phyloP scores from a whole-genome alignment of 2,888 invertebrate species.

The Sesia bembeciformis region DNA sequence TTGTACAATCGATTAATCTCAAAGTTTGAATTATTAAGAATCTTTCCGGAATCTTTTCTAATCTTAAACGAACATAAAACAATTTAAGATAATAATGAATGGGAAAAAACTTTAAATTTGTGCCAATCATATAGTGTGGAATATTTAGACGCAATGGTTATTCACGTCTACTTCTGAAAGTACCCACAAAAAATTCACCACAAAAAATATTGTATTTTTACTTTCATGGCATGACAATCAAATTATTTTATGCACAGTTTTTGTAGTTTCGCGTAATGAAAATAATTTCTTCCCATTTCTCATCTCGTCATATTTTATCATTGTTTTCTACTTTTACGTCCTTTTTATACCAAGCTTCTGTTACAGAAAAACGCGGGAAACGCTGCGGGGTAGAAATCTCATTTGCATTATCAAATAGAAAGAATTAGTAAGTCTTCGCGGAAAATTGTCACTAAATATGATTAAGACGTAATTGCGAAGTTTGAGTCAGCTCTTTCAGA shows the following conservation, averaged over 20 bases:
- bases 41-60: too few species aligned
- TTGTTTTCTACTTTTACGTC: too few species aligned
- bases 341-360: too few species aligned
- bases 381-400: neutral
- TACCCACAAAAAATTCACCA: slow-evolving; percentile 24
- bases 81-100: too few species aligned
- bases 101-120: too few species aligned
- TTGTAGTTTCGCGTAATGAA: too few species aligned
- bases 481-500: neutral
- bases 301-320: too few species aligned
- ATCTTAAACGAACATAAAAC: too few species aligned
- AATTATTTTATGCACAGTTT: too few species aligned
- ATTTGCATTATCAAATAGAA: slow-evolving; percentile 2
- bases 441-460: neutral
- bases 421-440: neutral
- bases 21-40: too few species aligned
- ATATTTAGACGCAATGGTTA: neutral
- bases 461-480: neutral
- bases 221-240: slow-evolving; percentile 47
- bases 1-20: too few species aligned
- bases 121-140: neutral
- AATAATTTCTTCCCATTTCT: too few species aligned
- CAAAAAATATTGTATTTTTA: slow-evolving; percentile 28
- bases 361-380: neutral
- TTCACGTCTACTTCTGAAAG: neutral